These are phyloP conservation scores for Corydoras maculifer DNA, from an alignment of 2,113 vertebrate species.

Conservation along the genomic window DNA sequence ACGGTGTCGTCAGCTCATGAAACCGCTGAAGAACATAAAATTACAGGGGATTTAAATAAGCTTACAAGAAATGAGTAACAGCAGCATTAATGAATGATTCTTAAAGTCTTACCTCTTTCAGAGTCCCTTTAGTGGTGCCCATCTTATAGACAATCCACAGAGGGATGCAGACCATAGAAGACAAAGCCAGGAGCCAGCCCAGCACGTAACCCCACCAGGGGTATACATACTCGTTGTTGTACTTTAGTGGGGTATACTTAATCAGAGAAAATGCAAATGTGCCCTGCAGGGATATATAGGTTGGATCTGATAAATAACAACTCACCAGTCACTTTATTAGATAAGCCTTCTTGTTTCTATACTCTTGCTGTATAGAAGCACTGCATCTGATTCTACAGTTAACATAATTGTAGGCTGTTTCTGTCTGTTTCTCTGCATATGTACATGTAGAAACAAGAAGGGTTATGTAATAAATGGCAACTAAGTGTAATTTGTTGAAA, in stretches of 20 bases:
- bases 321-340: no score
- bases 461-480: no score
- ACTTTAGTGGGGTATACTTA: slow-evolving; percentile 89
- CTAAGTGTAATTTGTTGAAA: no score
- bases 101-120: slow-evolving; percentile 74
- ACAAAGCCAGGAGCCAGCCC: slow-evolving; percentile 88
- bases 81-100: neutral
- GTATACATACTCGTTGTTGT: slow-evolving; percentile 91
- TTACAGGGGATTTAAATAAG: neutral
- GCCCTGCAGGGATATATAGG: slow-evolving; percentile 63
- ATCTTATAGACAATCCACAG: slow-evolving; percentile 76
- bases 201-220: slow-evolving; percentile 89
- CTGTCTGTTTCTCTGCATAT: no score
- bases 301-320: no score
- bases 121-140: slow-evolving; percentile 73
- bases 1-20: slow-evolving; percentile 55
- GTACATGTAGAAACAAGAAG: no score
- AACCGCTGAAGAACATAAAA: slow-evolving; percentile 51
- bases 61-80: neutral
- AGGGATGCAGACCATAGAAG: slow-evolving; percentile 90
- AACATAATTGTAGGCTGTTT: no score
- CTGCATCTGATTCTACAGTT: no score
- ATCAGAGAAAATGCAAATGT: slow-evolving; percentile 90
- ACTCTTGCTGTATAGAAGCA: no score
- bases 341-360: no score